A percentile compares a stretch with the other conserved stretches of the same genome.
These are phyloP conservation scores for Tetranychus piercei DNA, from an alignment of 2,888 invertebrate species.

Conservation along the genomic window DNA sequence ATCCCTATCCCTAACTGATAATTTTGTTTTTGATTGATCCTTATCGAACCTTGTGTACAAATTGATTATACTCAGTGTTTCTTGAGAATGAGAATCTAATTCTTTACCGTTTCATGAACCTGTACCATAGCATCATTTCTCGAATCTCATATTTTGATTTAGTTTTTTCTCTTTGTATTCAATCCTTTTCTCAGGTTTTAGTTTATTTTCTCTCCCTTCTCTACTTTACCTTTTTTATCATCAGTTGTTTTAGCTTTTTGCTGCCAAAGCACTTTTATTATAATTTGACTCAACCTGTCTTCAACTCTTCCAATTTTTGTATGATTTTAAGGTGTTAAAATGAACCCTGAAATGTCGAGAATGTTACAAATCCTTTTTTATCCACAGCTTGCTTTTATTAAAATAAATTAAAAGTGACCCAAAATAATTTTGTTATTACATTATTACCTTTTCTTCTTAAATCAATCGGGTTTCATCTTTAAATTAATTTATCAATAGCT, in stretches of 20 bases:
- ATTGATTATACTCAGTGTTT: not conserved
- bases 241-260: not conserved
- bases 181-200: not conserved
- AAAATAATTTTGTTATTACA: too few species aligned
- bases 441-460: too few species aligned
- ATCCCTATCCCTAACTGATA: not conserved
- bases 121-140: not conserved
- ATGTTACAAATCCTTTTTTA: not conserved
- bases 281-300: not conserved
- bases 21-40: not conserved
- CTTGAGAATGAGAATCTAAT: not conserved
- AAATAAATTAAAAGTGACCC: too few species aligned
- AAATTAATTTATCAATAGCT: too few species aligned
- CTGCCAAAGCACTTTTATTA: not conserved
- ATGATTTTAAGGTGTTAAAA: not conserved
- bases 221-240: not conserved
- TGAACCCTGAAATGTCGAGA: not conserved
- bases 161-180: not conserved
- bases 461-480: too few species aligned
- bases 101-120: not conserved
- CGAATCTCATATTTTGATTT: not conserved
- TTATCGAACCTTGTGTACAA: not conserved
- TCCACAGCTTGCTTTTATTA: too few species aligned
- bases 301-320: not conserved
- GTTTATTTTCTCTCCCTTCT: not conserved